Conservation (phyloP, 2,888 invertebrate species). For the Eucriotettix oculatus region DNA sequence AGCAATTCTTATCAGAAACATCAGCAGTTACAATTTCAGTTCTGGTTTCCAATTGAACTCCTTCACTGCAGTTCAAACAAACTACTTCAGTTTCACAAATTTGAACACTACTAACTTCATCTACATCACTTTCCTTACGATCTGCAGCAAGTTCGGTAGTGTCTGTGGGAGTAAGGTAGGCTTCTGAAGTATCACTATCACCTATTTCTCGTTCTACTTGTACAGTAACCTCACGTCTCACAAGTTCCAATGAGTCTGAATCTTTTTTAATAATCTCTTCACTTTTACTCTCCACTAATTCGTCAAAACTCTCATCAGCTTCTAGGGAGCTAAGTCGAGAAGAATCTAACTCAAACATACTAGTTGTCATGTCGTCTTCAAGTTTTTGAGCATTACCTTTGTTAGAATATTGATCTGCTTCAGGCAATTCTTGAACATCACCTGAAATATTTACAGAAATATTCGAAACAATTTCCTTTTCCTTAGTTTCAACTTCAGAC, state of each 20-base stretch:
- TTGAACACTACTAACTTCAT: constrained; percentile 11
- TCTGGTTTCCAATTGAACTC: constrained; percentile 7
- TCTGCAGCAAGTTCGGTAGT: constrained; percentile 19
- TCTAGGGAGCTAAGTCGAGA: not conserved
- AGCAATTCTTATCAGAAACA: not conserved
- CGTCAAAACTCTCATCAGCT: constrained; percentile 3
- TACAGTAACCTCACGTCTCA: constrained; percentile 8
- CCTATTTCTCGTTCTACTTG: constrained; percentile 38
- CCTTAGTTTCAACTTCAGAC: not conserved
- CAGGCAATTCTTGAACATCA: not conserved
- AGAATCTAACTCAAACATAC: not conserved
- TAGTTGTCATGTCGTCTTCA: constrained; percentile 2
- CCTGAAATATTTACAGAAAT: not conserved
- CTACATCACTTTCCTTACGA: constrained; percentile 19
- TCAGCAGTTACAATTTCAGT: not conserved
- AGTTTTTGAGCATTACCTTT: constrained; percentile 9
- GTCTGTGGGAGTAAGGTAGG: constrained; percentile 51
- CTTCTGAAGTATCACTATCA: constrained; percentile 50
- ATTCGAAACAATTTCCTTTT: not conserved
- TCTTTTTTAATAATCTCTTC: not conserved
- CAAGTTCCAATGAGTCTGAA: not conserved
- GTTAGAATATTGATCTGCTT: not conserved
- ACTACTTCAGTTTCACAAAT: constrained; percentile 11
- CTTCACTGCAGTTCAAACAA: constrained; percentile 17
- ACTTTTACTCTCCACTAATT: constrained; percentile 3